Percentiles rank a stretch among this genome's conserved stretches.
These are phyloP conservation scores for Coilia nasus DNA, from an alignment of 2,797 vertebrate genomes.

Conservation along the genomic window DNA sequence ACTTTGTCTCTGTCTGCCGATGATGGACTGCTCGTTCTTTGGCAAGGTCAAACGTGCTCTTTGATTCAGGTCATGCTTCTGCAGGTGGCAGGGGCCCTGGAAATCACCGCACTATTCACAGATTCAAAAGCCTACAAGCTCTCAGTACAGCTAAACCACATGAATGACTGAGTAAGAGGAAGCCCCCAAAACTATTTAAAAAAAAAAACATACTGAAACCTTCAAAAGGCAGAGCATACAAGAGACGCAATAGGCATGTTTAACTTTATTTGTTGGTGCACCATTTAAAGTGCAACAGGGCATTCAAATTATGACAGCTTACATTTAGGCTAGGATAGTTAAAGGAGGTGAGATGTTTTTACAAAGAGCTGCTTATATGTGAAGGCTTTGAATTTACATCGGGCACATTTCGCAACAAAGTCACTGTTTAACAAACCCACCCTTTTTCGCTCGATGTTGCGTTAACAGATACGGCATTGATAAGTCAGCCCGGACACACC, in stretches of 20 bases:
- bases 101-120: constrained; percentile 53
- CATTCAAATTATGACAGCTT: not conserved
- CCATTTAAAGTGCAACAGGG: not conserved
- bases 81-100: constrained; percentile 27
- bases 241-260: not conserved
- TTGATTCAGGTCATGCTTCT: constrained; percentile 7
- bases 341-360: not conserved
- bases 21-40: not conserved
- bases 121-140: constrained; percentile 51
- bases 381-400: not conserved
- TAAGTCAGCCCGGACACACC: constrained; percentile 39
- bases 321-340: not conserved
- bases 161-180: constrained; percentile 72
- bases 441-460: constrained; percentile 26
- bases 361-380: not conserved
- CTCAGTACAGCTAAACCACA: constrained; percentile 64
- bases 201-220: constrained; percentile 24
- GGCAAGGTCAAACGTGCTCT: constrained; percentile 12
- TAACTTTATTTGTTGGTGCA: not conserved
- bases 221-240: not conserved
- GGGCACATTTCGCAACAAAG: not conserved
- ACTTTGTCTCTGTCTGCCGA: not conserved
- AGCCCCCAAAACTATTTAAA: constrained; percentile 59
- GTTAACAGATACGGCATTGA: constrained; percentile 36
- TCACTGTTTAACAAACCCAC: not conserved